Base-by-base conservation (phyloP, 2,113 vertebrate genomes). In the Dasypus novemcinctus region DNA sequence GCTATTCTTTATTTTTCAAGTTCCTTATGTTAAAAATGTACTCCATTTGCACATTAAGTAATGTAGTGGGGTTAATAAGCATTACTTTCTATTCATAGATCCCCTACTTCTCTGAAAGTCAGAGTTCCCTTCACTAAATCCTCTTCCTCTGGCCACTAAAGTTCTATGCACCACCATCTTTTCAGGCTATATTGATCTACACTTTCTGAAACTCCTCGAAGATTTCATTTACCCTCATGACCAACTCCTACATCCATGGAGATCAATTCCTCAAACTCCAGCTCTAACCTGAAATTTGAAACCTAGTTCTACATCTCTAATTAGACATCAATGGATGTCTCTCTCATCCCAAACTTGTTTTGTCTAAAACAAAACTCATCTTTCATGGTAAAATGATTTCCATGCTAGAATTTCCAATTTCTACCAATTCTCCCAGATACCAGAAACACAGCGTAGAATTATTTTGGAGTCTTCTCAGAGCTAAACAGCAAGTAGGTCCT, bases 291-390 rank as follows among this genome's bases (percentile, higher is more conserved):
- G 8, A 74, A 93, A 10, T 87, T 71, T 57, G 11, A 79, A 64
- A 8, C 33, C n/a, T 33, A 85, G 10, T 27, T 82, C 7, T 7
- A 66, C 25, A 57, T 75, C 76, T 90, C 54, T 91, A 91, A 93
- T 5, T 25, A 38, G 82, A 27, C 36, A 81, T 54, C 15, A 71
- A 57, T 63, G 72, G 41, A 68, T 49, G 20, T 38, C 71, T 61
- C 33, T 76, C 36, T 64, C 43, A 81, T 41, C 9, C 68, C 41
- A 82, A 82, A 78, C 15, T 54, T 68, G 20, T 21, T 72, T 38
- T 72, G 18, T 80, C 69, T 95, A 78, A 95, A 96, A 82, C 21
- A 46, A 95, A 96, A 93, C 36, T 80, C 18, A 57, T n/a, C 57
- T 83, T 68, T 95, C 71, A 84, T 61, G 38, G 81, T n/a, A 72